Conservation (phyloP, 2,888 invertebrate genomes). For the Nysson spinosus region DNA sequence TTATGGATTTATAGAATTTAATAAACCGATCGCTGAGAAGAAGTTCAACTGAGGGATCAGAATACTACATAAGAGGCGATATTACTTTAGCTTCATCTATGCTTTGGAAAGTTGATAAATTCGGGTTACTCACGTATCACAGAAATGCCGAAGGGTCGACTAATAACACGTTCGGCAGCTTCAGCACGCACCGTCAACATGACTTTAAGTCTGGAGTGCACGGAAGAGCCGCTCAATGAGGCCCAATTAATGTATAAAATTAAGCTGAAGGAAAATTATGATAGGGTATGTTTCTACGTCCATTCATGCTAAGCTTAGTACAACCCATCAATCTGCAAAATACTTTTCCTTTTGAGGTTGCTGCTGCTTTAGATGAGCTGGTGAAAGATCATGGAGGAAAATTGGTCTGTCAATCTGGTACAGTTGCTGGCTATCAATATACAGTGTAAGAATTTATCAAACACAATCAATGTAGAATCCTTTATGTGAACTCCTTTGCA, state of each 20-base stretch:
- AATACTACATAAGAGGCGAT: no score
- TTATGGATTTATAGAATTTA: no score
- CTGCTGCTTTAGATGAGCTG: constrained; percentile 69
- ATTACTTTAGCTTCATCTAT: no score
- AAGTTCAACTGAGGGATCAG: no score
- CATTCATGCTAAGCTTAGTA: neutral
- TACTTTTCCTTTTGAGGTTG: constrained; percentile 66
- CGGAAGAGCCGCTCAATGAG: constrained; percentile 77
- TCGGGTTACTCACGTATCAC: neutral
- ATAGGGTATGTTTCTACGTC: constrained; percentile 56
- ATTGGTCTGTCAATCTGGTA: constrained; percentile 69
- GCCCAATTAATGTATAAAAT: constrained; percentile 70
- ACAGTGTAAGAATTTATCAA: constrained; percentile 66
- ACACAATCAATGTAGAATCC: no score
- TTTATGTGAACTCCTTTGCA: constrained; percentile 1
- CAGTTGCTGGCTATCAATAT: constrained; percentile 71
- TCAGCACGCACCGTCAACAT: constrained; percentile 69
- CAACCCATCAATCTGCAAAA: neutral
- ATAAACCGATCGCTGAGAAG: no score
- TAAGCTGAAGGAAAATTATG: constrained; percentile 72
- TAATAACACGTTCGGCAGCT: constrained; percentile 64
- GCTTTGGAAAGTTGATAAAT: neutral
- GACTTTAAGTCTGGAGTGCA: constrained; percentile 77
- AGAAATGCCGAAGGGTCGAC: constrained; percentile 64
- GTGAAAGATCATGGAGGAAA: constrained; percentile 72